Conservation (phyloP, 2,888 invertebrate genomes). For the Drosophila austrosaltans region DNA sequence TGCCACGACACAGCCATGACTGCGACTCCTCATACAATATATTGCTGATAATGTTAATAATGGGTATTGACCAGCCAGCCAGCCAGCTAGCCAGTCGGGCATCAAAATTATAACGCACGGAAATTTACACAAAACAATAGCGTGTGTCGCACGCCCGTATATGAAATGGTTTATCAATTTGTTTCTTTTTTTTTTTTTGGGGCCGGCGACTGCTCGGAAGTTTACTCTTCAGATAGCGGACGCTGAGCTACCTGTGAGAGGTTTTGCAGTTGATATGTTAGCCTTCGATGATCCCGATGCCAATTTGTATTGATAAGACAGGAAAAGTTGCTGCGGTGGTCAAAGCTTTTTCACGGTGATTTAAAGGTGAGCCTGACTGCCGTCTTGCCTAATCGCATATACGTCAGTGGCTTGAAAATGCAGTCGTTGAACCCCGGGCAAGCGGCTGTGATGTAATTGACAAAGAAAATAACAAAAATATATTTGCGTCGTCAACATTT, state of each 20-base stretch:
- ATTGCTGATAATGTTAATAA: conserved; percentile 57
- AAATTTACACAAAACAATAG: conserved; percentile 53
- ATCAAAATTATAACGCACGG: conserved; percentile 50
- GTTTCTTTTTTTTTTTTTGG: too few relatives aligned
- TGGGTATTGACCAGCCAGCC: conserved; percentile 41
- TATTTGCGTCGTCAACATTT: conserved; percentile 25
- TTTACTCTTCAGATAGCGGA: conserved; percentile 15
- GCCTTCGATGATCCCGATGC: conserved; percentile 49
- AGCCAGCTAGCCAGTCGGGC: conserved; percentile 58
- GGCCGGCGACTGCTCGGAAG: conserved; percentile 23
- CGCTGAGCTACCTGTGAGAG: background rate
- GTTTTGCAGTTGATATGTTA: conserved; percentile 33
- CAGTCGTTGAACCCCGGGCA: conserved; percentile 28
- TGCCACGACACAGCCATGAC: conserved; percentile 43
- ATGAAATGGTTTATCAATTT: conserved; percentile 17
- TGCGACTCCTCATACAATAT: background rate
- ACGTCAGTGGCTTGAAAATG: conserved; percentile 40
- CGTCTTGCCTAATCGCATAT: conserved; percentile 13
- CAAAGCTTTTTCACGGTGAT: conserved; percentile 68
- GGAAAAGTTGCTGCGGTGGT: background rate
- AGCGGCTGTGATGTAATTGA: conserved; percentile 27
- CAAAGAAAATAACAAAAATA: background rate
- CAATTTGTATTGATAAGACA: conserved; percentile 52
- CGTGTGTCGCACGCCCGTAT: conserved; percentile 46
- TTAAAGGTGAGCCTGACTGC: conserved; percentile 66